phyloP scores from a whole-genome alignment of 2,888 invertebrate species.

The Phoronis australis region DNA sequence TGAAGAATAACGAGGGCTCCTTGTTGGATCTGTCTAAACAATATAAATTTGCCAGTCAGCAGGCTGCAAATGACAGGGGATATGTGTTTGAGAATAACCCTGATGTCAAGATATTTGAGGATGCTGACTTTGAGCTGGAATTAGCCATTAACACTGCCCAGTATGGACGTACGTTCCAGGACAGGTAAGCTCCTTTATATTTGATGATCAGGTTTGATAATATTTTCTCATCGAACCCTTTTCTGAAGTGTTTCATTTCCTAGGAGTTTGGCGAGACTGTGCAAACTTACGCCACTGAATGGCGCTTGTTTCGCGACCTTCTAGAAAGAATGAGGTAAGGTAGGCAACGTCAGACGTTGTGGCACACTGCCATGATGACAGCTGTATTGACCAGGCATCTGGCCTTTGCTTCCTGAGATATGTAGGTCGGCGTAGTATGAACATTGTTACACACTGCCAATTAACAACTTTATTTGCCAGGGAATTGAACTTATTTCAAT shows the following conservation, averaged over 20 bases:
- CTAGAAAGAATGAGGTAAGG: neutral
- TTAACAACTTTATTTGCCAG: neutral
- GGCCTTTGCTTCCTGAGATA: neutral
- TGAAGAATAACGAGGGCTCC: constrained; percentile 16
- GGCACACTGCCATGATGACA: neutral
- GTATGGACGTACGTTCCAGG: constrained; percentile 50
- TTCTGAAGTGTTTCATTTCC: too few species aligned
- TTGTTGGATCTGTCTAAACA: constrained; percentile 27
- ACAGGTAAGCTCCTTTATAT: constrained; percentile 37
- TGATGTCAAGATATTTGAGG: constrained; percentile 42
- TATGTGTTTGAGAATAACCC: constrained; percentile 47
- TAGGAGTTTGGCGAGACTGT: too few species aligned
- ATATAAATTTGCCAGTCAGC: constrained; percentile 26
- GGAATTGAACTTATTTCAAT: too few species aligned
- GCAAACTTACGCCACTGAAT: too few species aligned
- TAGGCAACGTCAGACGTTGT: neutral
- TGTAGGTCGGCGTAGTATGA: neutral
- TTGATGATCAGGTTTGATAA: too few species aligned
- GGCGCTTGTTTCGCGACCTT: neutral
- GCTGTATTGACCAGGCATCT: neutral
- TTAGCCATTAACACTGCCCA: constrained; percentile 51
- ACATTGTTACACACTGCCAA: neutral
- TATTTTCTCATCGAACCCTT: too few species aligned
- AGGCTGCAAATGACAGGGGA: constrained; percentile 31
- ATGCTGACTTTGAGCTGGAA: constrained; percentile 30